Base-by-base conservation (phyloP, 2,113 vertebrate genomes). In the Carassius gibelio region DNA sequence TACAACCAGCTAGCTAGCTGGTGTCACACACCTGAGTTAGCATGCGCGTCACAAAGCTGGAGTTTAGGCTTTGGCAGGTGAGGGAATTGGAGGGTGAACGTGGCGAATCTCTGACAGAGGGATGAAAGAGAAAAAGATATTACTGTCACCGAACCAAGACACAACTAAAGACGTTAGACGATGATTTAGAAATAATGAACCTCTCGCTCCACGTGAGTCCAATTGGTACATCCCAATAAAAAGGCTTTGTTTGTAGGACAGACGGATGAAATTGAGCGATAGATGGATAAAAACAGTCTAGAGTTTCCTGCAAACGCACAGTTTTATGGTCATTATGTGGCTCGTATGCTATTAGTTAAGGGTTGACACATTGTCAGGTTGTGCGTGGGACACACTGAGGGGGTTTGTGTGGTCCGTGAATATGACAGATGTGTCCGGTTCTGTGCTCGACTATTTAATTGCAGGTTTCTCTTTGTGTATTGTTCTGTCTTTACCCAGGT, bases 401-500 rank as follows among this genome's bases (percentile, higher is more conserved):
- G 84, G 84, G 88, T 45, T 85, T 50, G 71, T 81, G 79, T 75
- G 69, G 71, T 57, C 74, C 48, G 36, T 85, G 52, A 57, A 81
- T 34, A 85, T 89, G 88, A 89, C 85, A 57, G 72, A 85, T 88
- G 79, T 74, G 79, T 79, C 45, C 86, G 85, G 85, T 89, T 57
- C 83, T 76, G 50, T 75, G 66, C 82, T 68, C 74, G 78, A 79
- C 83, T 71, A 48, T 74, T 79, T 84, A 79, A 52, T 80, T 75
- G 64, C 77, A 17, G 66, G n/a, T 55, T 83, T 79, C 52, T 77
- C 50, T 30, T 30, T 30, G 30, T 30, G 1, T 79, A 84, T 85
- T 89, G 88, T 89, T 89, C 78, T 93, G 74, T 81, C 38, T 62
- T 79, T 84, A 81, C 45, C 88, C 89, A 98, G 97, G 95, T 97